Evolutionary conservation across 2,797 vertebrate species (phyloP), one percentile per base, ranked within the genome.

Genomic region (Mareca strepera): DNA sequence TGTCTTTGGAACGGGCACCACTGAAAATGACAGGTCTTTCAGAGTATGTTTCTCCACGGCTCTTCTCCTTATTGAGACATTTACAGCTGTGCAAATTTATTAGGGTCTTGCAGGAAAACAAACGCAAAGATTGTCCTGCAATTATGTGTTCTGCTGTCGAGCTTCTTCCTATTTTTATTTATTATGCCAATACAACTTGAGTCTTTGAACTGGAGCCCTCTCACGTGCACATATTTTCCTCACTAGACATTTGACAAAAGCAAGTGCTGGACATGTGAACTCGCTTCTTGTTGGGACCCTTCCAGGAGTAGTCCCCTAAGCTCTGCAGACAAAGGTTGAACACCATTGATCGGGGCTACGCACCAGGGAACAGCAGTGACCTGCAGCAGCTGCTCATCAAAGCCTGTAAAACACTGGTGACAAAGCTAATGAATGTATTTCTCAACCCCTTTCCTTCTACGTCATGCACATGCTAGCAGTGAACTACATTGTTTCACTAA

Each of bases 381-480:
- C 68, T 86, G 84, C 46, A 88, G 79, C 91, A 93, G 89, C 73
- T 91, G 62, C 50, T 95, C 83, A 84, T 93, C 76, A 88, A 91
- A 91, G 84, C 33, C 39, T 35, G 55, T 55, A 83, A 89, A 95
- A 64, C 59, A 44, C 56, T 16, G 52, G 20, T 73, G 69, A 94
- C 79, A 93, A 53, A 83, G 73, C 52, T 86, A 81, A 92, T 92
- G 72, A 91, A 89, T 76, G 44, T n/a, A 81, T 83, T 93, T 81
- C 59, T 78, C 66, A 52, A 6, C 39, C 41, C 46, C 22, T 9
- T 50, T 59, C 53, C 73, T 93, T 69, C 66, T 75, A 33, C 62
- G 53, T 86, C 60, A 78, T 55, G 58, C n/a, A 53, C 41, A 55
- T 0, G 7, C 21, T 50, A 78, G 63, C 44, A 77, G 41, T 55